Evolutionary conservation across 1,140 invertebrate species (phyloP).

Genomic region (Drosophila biarmipes): DNA sequence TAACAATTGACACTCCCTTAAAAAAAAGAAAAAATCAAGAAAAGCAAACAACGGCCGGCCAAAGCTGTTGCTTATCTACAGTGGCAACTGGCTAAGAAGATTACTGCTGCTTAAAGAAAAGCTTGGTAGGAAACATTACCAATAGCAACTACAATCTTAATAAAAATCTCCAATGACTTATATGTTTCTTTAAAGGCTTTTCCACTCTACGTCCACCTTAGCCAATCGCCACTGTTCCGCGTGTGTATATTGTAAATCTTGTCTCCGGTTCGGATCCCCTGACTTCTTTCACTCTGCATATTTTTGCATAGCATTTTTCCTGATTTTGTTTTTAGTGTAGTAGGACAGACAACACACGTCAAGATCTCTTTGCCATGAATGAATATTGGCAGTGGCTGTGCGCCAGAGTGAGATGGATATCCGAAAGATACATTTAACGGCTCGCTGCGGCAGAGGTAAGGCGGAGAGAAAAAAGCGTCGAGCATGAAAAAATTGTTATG

Average conservation of each 20-base stretch:
- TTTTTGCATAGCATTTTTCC: conserved; percentile 78
- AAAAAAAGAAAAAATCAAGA: conserved; percentile 44
- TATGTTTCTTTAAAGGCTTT: conserved; percentile 18
- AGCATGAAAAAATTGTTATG: conserved; percentile 76
- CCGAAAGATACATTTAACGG: conserved; percentile 51
- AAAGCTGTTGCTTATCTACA: conserved; percentile 49
- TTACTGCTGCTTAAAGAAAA: not conserved
- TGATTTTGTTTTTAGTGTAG: conserved; percentile 64
- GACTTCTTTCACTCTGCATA: conserved; percentile 80
- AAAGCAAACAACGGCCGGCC: conserved; percentile 35
- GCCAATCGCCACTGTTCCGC: conserved; percentile 43
- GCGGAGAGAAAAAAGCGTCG: conserved; percentile 24
- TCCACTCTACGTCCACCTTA: conserved; percentile 17
- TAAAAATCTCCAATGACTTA: not conserved
- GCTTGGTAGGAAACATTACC: not conserved
- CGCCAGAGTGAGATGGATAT: conserved; percentile 36
- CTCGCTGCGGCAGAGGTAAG: conserved; percentile 66
- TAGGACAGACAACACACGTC: conserved; percentile 51
- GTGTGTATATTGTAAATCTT: conserved; percentile 73
- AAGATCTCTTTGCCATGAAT: conserved; percentile 72
- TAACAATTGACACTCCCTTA: conserved; percentile 81
- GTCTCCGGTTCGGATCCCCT: conserved; percentile 49
- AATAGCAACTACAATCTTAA: not conserved
- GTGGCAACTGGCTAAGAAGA: conserved; percentile 39
- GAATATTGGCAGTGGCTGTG: conserved; percentile 71